Percentiles rank a stretch among this genome's conserved stretches.
Evolutionary conservation across 1,140 invertebrate genomes (phyloP).

Genomic region (Callitettix versicolor): DNA sequence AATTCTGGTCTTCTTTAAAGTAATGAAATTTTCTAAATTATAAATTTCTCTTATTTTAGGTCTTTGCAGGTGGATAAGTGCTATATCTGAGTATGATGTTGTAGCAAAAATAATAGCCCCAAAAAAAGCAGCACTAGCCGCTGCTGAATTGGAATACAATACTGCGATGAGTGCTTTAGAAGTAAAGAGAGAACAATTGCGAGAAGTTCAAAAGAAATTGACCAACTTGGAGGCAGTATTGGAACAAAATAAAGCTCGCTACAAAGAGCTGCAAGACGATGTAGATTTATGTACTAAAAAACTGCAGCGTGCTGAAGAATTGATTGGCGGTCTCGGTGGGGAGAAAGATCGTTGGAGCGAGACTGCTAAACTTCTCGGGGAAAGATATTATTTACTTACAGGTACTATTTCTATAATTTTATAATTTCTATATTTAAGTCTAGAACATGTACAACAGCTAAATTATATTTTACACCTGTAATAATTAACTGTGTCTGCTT

Average conservation of each 20-base stretch:
- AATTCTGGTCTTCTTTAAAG: too few species aligned
- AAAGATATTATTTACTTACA: conserved; percentile 44
- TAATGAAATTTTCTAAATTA: too few species aligned
- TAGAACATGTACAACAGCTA: too few species aligned
- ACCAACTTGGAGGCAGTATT: conserved; percentile 43
- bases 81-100: conserved; percentile 86
- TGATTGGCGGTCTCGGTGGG: conserved; percentile 76
- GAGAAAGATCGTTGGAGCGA: conserved; percentile 73
- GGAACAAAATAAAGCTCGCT: conserved; percentile 21
- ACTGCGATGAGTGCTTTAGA: conserved; percentile 54
- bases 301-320: conserved; percentile 82
- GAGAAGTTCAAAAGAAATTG: conserved; percentile 58
- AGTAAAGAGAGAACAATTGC: conserved; percentile 64
- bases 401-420: conserved; percentile 20
- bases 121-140: conserved; percentile 65
- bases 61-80: conserved; percentile 84
- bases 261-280: conserved; percentile 41
- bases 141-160: conserved; percentile 61
- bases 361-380: conserved; percentile 61
- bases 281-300: conserved; percentile 82
- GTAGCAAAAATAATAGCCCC: conserved; percentile 82
- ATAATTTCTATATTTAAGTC: too few species aligned
- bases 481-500: too few species aligned
- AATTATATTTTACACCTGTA: too few species aligned
- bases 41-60: conserved; percentile 33